Evolutionary conservation across 2,888 invertebrate genomes (phyloP).

Genomic region (Amblyjoppa proteus): DNA sequence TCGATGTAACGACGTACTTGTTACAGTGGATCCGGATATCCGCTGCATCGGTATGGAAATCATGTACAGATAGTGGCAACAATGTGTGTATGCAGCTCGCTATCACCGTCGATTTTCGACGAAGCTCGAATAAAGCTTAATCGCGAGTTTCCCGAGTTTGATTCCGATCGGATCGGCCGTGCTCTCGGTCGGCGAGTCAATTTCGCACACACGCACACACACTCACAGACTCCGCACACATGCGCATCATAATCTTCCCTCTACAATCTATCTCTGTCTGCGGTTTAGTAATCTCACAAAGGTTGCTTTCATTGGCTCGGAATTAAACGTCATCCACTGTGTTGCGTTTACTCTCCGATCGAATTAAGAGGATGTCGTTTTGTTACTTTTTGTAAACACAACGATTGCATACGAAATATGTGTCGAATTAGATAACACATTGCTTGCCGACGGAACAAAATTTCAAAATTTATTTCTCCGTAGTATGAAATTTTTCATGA

Average conservation of each 20-base stretch:
- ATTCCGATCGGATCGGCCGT: slow-evolving; percentile 51
- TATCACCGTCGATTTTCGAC: not conserved
- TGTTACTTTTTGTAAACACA: no score
- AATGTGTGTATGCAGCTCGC: not conserved
- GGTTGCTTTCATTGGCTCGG: not conserved
- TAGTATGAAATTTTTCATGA: no score
- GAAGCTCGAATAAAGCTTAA: slow-evolving; percentile 43
- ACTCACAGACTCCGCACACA: not conserved
- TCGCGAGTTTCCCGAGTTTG: slow-evolving; percentile 51
- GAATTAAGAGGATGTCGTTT: not conserved
- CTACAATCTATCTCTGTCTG: not conserved
- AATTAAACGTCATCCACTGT: not conserved
- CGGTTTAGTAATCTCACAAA: not conserved
- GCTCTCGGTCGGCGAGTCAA: not conserved
- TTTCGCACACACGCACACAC: not conserved
- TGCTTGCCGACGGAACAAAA: no score
- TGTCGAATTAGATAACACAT: no score
- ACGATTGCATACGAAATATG: no score
- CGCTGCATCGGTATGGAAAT: not conserved
- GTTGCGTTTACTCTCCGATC: not conserved
- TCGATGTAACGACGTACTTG: no score
- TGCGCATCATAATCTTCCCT: not conserved
- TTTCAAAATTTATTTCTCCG: no score
- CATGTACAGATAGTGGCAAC: not conserved
- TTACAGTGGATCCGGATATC: not conserved